Evolutionary conservation across 2,797 vertebrate genomes (phyloP).

Genomic region (Chaenodraco wilsoni): DNA sequence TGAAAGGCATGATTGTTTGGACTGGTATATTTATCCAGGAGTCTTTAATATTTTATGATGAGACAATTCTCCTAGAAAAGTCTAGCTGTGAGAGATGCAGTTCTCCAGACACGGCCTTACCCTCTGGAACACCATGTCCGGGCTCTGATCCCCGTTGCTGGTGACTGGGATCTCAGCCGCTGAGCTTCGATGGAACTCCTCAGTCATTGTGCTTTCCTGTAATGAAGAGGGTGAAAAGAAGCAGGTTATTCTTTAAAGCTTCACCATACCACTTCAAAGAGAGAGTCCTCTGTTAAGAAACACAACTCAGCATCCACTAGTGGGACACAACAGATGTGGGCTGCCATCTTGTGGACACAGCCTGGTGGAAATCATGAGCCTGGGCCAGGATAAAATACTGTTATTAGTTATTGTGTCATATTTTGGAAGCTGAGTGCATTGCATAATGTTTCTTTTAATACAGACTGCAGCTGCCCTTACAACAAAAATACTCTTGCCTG

Average conservation of each 20-base stretch:
- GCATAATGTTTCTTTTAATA: too few relatives aligned
- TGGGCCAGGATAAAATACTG: neutral
- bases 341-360: conserved; percentile 71
- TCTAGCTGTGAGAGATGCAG: neutral
- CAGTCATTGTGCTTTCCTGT: conserved; percentile 88
- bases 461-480: too few relatives aligned
- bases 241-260: conserved; percentile 21
- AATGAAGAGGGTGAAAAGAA: conserved; percentile 32
- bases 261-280: conserved; percentile 17
- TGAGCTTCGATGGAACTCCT: conserved; percentile 90
- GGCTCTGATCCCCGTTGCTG: conserved; percentile 91
- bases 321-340: conserved; percentile 2
- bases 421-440: neutral
- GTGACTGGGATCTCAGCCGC: conserved; percentile 96
- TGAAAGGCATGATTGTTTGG: neutral
- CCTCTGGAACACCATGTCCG: conserved; percentile 86
- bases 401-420: neutral
- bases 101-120: conserved; percentile 74
- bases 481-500: too few relatives aligned
- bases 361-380: neutral
- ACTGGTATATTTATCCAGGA: neutral
- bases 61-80: neutral
- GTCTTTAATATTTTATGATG: neutral
- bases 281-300: conserved; percentile 1
- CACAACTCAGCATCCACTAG: neutral